A percentile compares a stretch with the other conserved stretches of the same genome.
Evolutionary conservation across 2,888 invertebrate genomes (phyloP).

Genomic region (Ectemnius continuus): DNA sequence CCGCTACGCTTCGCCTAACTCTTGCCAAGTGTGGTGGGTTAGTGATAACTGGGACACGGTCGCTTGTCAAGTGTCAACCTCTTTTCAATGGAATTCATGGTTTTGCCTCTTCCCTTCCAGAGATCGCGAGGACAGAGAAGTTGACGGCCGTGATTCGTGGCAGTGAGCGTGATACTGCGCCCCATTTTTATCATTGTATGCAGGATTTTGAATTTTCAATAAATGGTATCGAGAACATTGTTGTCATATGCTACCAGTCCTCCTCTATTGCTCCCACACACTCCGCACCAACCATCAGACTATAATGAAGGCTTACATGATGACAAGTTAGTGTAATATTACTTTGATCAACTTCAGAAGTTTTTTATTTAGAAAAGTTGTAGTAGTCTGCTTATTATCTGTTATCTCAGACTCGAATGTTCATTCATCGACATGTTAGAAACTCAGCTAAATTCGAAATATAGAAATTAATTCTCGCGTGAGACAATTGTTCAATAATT

Average conservation of each 20-base stretch:
- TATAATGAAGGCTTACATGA: too few relatives aligned
- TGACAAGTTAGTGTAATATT: too few relatives aligned
- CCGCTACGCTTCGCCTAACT: slow-evolving; percentile 49
- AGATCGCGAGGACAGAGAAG: slow-evolving; percentile 44
- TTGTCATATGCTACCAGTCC: not conserved
- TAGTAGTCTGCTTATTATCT: too few relatives aligned
- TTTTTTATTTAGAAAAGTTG: too few relatives aligned
- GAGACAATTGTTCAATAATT: too few relatives aligned
- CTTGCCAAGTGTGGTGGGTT: slow-evolving; percentile 41
- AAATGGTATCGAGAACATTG: slow-evolving; percentile 48
- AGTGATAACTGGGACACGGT: slow-evolving; percentile 45
- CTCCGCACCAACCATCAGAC: too few relatives aligned
- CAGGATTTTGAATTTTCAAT: slow-evolving; percentile 62
- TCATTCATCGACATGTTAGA: too few relatives aligned
- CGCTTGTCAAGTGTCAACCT: slow-evolving; percentile 40
- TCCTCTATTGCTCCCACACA: not conserved
- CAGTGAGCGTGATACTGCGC: slow-evolving; percentile 46
- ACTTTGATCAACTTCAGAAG: too few relatives aligned
- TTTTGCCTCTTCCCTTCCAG: slow-evolving; percentile 59
- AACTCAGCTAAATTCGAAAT: too few relatives aligned
- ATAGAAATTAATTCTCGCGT: too few relatives aligned
- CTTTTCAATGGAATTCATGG: slow-evolving; percentile 33
- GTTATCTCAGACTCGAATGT: too few relatives aligned
- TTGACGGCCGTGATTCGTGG: slow-evolving; percentile 35
- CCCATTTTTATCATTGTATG: slow-evolving; percentile 60